Evolutionary conservation across 2,797 vertebrate species (phyloP).

Genomic region (Chanos chanos): DNA sequence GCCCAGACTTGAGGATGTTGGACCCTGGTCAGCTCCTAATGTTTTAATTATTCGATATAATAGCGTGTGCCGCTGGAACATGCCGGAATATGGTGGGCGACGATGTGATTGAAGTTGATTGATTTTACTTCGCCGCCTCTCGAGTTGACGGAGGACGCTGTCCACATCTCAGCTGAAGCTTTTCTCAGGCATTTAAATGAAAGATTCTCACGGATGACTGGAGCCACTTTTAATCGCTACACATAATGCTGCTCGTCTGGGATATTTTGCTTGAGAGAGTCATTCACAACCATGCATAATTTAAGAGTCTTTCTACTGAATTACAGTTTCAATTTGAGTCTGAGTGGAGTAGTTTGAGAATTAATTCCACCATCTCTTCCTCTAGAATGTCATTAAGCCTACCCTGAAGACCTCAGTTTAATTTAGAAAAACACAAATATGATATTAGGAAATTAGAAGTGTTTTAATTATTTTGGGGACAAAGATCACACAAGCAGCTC

Average conservation of each 20-base stretch:
- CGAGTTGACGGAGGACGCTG: background rate
- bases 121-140: background rate
- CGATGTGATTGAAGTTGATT: too few species aligned
- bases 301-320: slow-evolving; percentile 37
- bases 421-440: slow-evolving; percentile 36
- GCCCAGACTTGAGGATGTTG: too few species aligned
- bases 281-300: slow-evolving; percentile 47
- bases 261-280: slow-evolving; percentile 28
- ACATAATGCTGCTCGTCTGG: slow-evolving; percentile 3
- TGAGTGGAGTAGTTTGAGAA: slow-evolving; percentile 33
- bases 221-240: slow-evolving; percentile 20
- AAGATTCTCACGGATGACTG: slow-evolving; percentile 15
- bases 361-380: slow-evolving; percentile 24
- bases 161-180: background rate
- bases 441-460: slow-evolving; percentile 14
- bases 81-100: too few species aligned
- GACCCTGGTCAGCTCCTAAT: too few species aligned
- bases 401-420: slow-evolving; percentile 23
- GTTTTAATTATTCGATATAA: too few species aligned
- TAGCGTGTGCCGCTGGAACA: too few species aligned
- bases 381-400: slow-evolving; percentile 6
- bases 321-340: slow-evolving; percentile 32
- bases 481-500: background rate
- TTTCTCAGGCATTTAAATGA: slow-evolving; percentile 13
- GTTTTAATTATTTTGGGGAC: slow-evolving; percentile 26